phyloP scores from a whole-genome alignment of 2,888 invertebrate genomes.

The Drosophila prostipennis region DNA sequence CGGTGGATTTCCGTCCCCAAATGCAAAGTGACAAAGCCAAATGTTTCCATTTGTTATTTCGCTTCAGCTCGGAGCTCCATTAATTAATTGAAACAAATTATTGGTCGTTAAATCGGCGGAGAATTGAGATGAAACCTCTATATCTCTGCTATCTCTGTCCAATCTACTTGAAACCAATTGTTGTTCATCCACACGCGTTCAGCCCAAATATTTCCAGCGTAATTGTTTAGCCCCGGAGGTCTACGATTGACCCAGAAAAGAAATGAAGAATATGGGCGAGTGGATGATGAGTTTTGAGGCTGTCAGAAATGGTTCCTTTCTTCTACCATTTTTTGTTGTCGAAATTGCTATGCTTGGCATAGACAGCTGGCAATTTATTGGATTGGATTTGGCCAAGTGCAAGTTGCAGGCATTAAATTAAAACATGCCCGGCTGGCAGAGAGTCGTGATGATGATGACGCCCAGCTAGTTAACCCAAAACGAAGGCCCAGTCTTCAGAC shows the following conservation, averaged over 20 bases:
- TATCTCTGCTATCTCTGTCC: background rate
- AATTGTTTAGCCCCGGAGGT: constrained; percentile 18
- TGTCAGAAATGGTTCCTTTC: constrained; percentile 20
- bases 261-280: constrained; percentile 16
- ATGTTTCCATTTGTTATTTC: constrained; percentile 28
- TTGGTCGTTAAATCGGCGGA: constrained; percentile 46
- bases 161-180: constrained; percentile 12
- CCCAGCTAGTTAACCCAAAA: constrained; percentile 73
- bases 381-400: constrained; percentile 52
- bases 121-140: constrained; percentile 32
- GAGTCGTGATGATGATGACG: constrained; percentile 58
- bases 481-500: background rate
- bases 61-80: constrained; percentile 16
- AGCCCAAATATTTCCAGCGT: constrained; percentile 8
- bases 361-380: constrained; percentile 57
- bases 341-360: constrained; percentile 28
- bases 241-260: constrained; percentile 35
- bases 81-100: constrained; percentile 41
- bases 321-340: constrained; percentile 1
- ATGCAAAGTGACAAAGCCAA: constrained; percentile 57
- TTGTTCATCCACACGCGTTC: constrained; percentile 3
- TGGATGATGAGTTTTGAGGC: constrained; percentile 13
- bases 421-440: constrained; percentile 53
- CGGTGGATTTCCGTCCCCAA: constrained; percentile 18
- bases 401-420: constrained; percentile 63